Evolutionary conservation across 2,113 vertebrate species (phyloP).

Genomic region (Oceanites oceanicus): DNA sequence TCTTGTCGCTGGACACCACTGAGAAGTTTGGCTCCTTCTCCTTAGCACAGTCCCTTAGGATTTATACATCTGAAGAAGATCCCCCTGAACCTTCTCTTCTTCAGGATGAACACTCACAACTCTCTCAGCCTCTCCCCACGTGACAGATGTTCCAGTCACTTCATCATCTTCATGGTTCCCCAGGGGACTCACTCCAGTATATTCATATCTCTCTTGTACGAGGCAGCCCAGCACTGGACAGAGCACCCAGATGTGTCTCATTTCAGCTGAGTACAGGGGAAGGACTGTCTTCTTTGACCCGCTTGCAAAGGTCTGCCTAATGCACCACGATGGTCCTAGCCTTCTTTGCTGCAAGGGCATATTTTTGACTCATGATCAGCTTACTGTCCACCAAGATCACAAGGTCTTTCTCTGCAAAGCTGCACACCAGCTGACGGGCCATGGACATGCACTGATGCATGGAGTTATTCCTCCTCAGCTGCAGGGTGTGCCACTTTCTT

Average conservation of each 20-base stretch:
- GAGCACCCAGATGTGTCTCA: not conserved
- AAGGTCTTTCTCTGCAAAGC: not conserved
- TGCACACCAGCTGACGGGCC: rapidly evolving
- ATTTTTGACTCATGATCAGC: not conserved
- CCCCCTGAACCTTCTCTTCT: not conserved
- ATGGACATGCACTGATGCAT: rapidly evolving
- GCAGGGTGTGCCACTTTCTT: rapidly evolving
- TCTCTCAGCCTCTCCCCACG: not conserved
- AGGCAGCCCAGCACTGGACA: not conserved
- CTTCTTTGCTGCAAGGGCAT: not conserved
- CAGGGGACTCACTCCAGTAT: not conserved
- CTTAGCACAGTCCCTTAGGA: not conserved
- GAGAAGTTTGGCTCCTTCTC: not conserved
- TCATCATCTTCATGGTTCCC: not conserved
- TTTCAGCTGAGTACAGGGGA: not conserved
- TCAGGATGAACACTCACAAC: not conserved
- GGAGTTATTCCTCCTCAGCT: not conserved
- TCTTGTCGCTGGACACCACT: not conserved
- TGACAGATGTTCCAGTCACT: not conserved
- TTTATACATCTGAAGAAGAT: not conserved
- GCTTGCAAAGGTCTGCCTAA: not conserved
- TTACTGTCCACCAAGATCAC: not conserved
- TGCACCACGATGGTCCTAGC: rapidly evolving
- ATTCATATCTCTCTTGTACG: rapidly evolving
- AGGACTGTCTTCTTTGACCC: not conserved